Base-by-base conservation (phyloP, 1,140 invertebrate genomes). In the Samia ricini region DNA sequence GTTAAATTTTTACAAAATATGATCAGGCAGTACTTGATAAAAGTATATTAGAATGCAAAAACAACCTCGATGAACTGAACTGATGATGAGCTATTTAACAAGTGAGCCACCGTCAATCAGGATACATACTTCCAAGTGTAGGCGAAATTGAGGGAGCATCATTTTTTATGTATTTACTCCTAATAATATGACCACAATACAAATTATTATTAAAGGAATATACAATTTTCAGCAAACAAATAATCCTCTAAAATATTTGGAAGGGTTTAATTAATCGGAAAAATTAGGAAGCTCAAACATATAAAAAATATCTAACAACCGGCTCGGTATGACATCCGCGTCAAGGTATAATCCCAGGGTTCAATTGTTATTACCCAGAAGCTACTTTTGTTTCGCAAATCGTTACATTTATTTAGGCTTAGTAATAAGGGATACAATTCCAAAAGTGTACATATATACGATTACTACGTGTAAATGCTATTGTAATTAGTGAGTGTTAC, bases 301-400 rank as follows among this genome's bases (percentile, higher is more conserved):
- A 66, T 54, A 23, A 57, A 57, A 60, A 48, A 61, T 56, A 26
- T 61, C 56, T 65, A 26, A 61, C 64, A 57, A 60, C 7, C 59
- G 59, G 58, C 59, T 60, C 52, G 51, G 23, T 8, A 48, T 21
- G 59, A 60, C 54, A 60, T 60, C 7, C 57, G 33, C 51, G 51
- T 64, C 57, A 52, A 61, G 49, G 59, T 56, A 66, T 66, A 66
- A 66, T 66, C 64, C 64, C 52, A 48, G 59, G 64, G 48, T 36
- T 66, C 64, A 60, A 57, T 57, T 58, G 59, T 52, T 66, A 66
- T 61, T 66, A 59, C 54, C 64, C 57, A 50, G 24, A 56, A 55
- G 33, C 7, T 42, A 42, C 12, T 42, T 42, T 50, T 66, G 59
- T 66, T 61, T 50, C 60, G 50, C 42, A 66, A 36, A 57, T 56